Conservation (phyloP, 1,140 invertebrate species). For the Holcopasites calliopsidis region DNA sequence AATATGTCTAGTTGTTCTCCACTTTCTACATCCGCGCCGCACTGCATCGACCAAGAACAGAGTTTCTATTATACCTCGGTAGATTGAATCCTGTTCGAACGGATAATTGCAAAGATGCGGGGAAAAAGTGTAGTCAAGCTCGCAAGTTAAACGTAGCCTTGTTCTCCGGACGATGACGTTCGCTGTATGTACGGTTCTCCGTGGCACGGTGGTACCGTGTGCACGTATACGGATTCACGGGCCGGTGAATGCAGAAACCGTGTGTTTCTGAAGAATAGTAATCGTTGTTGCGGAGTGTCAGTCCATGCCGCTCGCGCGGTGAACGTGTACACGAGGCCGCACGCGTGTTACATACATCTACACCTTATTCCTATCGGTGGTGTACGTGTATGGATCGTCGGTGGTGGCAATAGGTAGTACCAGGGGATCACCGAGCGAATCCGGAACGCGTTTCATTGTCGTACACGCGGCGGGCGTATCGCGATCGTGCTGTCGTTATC, state of each 20-base stretch:
- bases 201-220: neutral
- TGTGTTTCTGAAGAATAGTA: slow-evolving; percentile 54
- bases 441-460: slow-evolving; percentile 60
- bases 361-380: neutral
- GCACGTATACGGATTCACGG: slow-evolving; percentile 59
- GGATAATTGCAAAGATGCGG: neutral
- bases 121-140: slow-evolving; percentile 9
- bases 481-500: slow-evolving; percentile 45
- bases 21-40: neutral
- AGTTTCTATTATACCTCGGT: neutral
- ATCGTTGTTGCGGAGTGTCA: slow-evolving; percentile 45
- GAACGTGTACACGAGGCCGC: slow-evolving; percentile 2
- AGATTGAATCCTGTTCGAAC: neutral
- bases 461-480: slow-evolving; percentile 44
- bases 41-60: neutral
- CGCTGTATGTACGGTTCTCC: neutral
- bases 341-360: neutral
- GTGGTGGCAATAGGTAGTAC: slow-evolving; percentile 50
- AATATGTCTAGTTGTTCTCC: neutral
- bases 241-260: slow-evolving; percentile 58
- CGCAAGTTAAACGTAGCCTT: slow-evolving; percentile 30
- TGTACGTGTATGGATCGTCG: slow-evolving; percentile 16
- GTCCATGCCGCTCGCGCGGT: slow-evolving; percentile 1
- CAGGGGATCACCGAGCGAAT: slow-evolving; percentile 58
- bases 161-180: slow-evolving; percentile 25